A percentile compares a stretch with the other conserved stretches of the same genome.
These are phyloP conservation scores for Gopherus evgoodei DNA, from an alignment of 2,113 vertebrate genomes.

Conservation along the genomic window DNA sequence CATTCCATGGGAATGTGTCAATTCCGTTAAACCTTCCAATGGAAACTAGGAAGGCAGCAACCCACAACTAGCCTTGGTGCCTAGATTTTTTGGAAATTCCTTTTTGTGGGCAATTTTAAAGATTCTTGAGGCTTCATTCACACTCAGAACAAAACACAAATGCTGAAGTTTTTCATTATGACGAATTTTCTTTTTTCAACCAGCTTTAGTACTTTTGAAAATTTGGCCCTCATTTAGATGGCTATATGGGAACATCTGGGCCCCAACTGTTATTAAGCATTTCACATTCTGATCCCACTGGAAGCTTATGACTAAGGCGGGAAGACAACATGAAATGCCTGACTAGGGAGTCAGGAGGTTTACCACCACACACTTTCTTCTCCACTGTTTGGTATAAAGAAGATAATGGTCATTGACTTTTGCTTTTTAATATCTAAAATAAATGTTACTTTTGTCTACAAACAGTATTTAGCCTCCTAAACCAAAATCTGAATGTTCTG, in stretches of 20 bases:
- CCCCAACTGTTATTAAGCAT: background rate
- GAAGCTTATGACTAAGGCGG: background rate
- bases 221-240: background rate
- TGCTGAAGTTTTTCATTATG: background rate
- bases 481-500: background rate
- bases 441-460: background rate
- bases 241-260: background rate
- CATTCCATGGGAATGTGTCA: background rate
- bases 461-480: background rate
- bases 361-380: background rate
- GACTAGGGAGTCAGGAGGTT: too few species aligned
- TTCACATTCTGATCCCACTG: background rate
- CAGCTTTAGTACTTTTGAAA: background rate
- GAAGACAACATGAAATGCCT: rapidly evolving
- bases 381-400: background rate
- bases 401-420: background rate
- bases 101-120: background rate
- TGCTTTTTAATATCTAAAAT: background rate
- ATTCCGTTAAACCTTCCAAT: background rate
- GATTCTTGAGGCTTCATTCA: background rate
- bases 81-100: background rate
- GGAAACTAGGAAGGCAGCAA: background rate
- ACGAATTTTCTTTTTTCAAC: background rate
- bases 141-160: background rate
- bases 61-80: background rate